Conservation (phyloP, 2,888 invertebrate genomes). For the Crioceris asparagi region DNA sequence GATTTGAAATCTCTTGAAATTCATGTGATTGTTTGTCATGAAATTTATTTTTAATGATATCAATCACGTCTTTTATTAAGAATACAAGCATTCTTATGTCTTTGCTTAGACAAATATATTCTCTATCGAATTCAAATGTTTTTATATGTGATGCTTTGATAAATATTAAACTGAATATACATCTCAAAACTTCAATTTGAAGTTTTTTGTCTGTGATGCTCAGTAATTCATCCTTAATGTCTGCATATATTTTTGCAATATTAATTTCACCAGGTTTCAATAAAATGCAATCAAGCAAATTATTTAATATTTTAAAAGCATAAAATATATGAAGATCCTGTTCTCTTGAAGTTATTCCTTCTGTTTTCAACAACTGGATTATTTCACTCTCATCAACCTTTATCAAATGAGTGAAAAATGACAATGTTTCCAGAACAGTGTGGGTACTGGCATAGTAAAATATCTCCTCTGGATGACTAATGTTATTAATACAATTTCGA, state of each 20-base stretch:
- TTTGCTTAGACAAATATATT: constrained; percentile 50
- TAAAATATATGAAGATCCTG: constrained; percentile 13
- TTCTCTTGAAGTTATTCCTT: constrained; percentile 15
- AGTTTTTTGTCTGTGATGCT: constrained; percentile 14
- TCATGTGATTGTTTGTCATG: constrained; percentile 32
- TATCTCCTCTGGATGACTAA: constrained; percentile 14
- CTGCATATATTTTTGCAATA: constrained; percentile 10
- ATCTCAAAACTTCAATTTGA: constrained; percentile 56
- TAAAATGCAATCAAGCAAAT: constrained; percentile 15
- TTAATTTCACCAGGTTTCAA: constrained; percentile 10
- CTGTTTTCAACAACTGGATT: constrained; percentile 16
- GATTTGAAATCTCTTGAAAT: constrained; percentile 27
- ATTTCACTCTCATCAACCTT: constrained; percentile 19
- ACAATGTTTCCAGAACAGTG: constrained; percentile 23
- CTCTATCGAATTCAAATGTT: constrained; percentile 18
- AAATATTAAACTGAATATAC: constrained; percentile 55
- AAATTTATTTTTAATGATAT: constrained; percentile 39
- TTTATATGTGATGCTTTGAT: constrained; percentile 12
- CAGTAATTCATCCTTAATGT: constrained; percentile 17
- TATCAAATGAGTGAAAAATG: constrained; percentile 23
- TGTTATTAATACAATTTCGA: constrained; percentile 15
- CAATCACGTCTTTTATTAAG: constrained; percentile 45
- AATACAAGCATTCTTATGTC: constrained; percentile 48
- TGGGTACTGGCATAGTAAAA: constrained; percentile 18
- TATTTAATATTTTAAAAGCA: constrained; percentile 15